These are phyloP conservation scores for Epizoanthus scotinus DNA, from an alignment of 92 coral and sea anemone genomes.

Conservation along the genomic window DNA sequence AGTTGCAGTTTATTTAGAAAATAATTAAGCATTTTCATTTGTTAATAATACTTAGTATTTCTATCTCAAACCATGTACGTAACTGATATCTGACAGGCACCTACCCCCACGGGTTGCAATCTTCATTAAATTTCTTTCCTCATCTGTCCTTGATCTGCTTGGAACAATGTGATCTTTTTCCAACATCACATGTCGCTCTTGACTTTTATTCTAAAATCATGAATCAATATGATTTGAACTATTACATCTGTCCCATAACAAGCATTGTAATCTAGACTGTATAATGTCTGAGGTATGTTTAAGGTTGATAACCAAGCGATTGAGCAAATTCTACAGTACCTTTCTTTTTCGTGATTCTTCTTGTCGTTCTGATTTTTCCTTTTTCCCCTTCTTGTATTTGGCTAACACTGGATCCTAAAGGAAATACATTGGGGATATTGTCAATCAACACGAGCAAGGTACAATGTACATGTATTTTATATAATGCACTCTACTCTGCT, in stretches of 20 bases:
- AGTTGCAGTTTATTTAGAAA: too few relatives aligned
- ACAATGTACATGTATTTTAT: not conserved
- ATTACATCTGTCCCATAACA: too few relatives aligned
- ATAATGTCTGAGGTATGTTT: too few relatives aligned
- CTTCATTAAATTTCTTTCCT: conserved; percentile 70
- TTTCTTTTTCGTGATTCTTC: conserved; percentile 75
- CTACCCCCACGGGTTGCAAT: conserved; percentile 95
- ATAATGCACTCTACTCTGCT: not conserved
- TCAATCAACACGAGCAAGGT: not conserved
- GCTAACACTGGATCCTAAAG: conserved; percentile 77
- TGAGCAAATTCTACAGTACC: not conserved
- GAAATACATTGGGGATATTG: not conserved
- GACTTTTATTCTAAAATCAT: conserved; percentile 56
- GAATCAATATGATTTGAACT: not conserved
- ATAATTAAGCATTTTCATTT: too few relatives aligned
- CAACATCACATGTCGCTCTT: conserved; percentile 72
- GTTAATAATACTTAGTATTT: too few relatives aligned
- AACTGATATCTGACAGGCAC: too few relatives aligned
- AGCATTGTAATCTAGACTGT: too few relatives aligned
- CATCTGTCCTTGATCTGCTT: conserved; percentile 63
- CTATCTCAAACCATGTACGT: too few relatives aligned
- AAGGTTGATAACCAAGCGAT: too few relatives aligned
- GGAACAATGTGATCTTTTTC: conserved; percentile 86
- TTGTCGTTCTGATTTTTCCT: conserved; percentile 66
- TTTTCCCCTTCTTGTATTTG: conserved; percentile 81